phyloP scores from a whole-genome alignment of 2,888 invertebrate species.

The Caenorhabditis plicata region DNA sequence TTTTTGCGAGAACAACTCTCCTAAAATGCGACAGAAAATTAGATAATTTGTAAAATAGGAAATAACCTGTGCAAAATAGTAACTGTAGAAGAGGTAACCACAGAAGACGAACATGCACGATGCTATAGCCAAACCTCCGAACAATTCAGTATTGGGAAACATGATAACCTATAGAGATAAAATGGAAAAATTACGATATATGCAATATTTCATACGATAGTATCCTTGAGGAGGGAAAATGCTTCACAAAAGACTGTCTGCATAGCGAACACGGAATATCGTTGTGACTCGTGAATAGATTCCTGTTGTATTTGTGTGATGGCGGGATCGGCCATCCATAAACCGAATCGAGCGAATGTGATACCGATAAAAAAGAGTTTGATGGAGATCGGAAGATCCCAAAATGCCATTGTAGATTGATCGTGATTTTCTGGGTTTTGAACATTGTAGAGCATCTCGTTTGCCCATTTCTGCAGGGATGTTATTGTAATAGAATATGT shows the following conservation, averaged over 20 bases:
- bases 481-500: background rate
- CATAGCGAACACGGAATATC: slow-evolving; percentile 50
- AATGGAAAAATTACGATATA: background rate
- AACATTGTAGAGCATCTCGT: background rate
- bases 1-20: background rate
- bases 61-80: slow-evolving; percentile 36
- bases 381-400: slow-evolving; percentile 31
- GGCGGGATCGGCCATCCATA: slow-evolving; percentile 59
- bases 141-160: slow-evolving; percentile 37
- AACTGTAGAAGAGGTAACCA: slow-evolving; percentile 35
- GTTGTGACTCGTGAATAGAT: slow-evolving; percentile 47
- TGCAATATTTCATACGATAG: slow-evolving; percentile 26
- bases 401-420: slow-evolving; percentile 4
- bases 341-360: slow-evolving; percentile 49
- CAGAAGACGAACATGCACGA: slow-evolving; percentile 40
- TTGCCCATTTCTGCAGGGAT: slow-evolving; percentile 4
- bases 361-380: slow-evolving; percentile 59
- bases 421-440: slow-evolving; percentile 7
- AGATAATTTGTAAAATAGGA: background rate
- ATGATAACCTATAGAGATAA: slow-evolving; percentile 37
- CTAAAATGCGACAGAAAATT: background rate
- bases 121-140: slow-evolving; percentile 38
- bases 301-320: slow-evolving; percentile 60
- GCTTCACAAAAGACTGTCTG: slow-evolving; percentile 49
- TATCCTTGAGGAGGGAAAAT: slow-evolving; percentile 52